Conservation (phyloP, 2,888 invertebrate species). For the Callyntrura sp. region DNA sequence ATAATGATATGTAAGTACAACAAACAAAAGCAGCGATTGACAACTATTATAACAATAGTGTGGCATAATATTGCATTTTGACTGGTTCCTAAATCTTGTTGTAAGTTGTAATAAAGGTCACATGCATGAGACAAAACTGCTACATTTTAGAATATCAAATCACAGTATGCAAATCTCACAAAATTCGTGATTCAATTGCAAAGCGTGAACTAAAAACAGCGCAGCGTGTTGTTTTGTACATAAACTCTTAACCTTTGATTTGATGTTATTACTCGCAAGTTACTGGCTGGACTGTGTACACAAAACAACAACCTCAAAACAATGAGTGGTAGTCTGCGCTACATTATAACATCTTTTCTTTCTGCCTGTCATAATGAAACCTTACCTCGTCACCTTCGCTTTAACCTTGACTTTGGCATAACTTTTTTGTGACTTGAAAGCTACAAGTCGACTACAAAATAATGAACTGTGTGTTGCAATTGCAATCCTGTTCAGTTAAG, state of each 20-base stretch:
- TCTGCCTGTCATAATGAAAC: slow-evolving; percentile 30
- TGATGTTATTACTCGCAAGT: background rate
- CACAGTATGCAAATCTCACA: background rate
- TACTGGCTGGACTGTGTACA: slow-evolving; percentile 38
- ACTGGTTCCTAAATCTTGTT: too few species aligned
- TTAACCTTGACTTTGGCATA: slow-evolving; percentile 60
- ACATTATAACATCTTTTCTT: background rate
- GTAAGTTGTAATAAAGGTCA: too few species aligned
- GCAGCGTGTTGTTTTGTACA: too few species aligned
- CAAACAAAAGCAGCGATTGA: too few species aligned
- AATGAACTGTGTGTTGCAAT: slow-evolving; percentile 39
- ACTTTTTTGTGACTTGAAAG: slow-evolving; percentile 36
- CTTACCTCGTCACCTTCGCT: slow-evolving; percentile 41
- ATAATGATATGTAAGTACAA: too few species aligned
- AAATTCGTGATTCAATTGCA: slow-evolving; percentile 31
- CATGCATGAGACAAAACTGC: too few species aligned
- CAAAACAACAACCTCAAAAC: background rate
- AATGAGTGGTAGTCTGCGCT: background rate
- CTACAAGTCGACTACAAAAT: background rate
- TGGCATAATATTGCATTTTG: too few species aligned
- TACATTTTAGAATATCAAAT: too few species aligned
- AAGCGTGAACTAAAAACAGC: too few species aligned
- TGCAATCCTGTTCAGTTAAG: background rate
- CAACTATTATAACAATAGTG: too few species aligned
- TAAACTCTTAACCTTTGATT: background rate